These are phyloP conservation scores for Bostrychus sinensis DNA, from an alignment of 2,113 vertebrate species.

Conservation along the genomic window DNA sequence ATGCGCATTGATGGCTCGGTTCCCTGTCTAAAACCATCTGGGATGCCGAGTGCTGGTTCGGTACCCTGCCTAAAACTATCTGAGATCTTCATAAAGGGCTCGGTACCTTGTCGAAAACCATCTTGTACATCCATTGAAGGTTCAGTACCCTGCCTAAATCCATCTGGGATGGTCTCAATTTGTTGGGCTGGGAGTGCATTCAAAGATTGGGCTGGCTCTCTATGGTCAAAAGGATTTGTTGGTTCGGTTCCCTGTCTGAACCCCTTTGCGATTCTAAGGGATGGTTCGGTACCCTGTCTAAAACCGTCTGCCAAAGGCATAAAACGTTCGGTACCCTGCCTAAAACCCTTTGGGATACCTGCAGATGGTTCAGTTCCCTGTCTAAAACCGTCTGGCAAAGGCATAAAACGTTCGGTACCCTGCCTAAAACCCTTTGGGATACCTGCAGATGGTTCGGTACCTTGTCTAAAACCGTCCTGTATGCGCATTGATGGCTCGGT, in stretches of 20 bases:
- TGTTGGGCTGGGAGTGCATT: neutral
- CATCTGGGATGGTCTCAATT: neutral
- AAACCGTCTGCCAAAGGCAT: slow-evolving; percentile 22
- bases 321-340: slow-evolving; percentile 17
- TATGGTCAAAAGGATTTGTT: neutral
- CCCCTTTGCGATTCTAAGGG: neutral
- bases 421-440: slow-evolving; percentile 21
- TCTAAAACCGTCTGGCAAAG: neutral
- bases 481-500: neutral
- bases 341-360: slow-evolving; percentile 19
- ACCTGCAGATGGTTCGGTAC: slow-evolving; percentile 21
- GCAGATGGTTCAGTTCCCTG: slow-evolving; percentile 26
- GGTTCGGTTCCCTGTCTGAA: slow-evolving; percentile 56
- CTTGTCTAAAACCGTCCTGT: slow-evolving; percentile 46
- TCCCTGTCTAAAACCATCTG: slow-evolving; percentile 30
- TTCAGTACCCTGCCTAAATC: slow-evolving; percentile 1
- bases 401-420: neutral
- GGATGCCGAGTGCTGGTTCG: neutral
- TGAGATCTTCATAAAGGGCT: too few relatives aligned
- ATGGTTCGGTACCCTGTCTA: slow-evolving; percentile 64
- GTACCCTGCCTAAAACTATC: too few relatives aligned
- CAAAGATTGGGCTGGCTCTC: slow-evolving; percentile 3
- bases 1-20: slow-evolving; percentile 3
- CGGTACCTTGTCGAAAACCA: too few relatives aligned
- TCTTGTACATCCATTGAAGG: too few relatives aligned